Evolutionary conservation across 1,140 invertebrate genomes (phyloP), one percentile per base, ranked within the genome.

Genomic region (Microplitis mediator): DNA sequence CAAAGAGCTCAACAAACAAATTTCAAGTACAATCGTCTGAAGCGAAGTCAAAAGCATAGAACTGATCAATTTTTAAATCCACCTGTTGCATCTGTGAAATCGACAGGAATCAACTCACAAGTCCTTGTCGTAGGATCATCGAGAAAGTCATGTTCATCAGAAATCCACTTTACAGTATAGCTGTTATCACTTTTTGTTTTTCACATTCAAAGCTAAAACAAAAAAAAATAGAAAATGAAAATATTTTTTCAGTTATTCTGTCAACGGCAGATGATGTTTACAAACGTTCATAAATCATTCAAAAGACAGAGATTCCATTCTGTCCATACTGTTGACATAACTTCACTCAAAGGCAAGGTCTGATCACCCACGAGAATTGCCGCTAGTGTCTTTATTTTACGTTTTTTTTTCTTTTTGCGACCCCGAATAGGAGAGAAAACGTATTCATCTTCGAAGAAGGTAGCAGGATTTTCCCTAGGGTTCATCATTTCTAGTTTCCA

Each of bases 51-150:
- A 36, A 45, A 35, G 6, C 71, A 62, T 72, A 74, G 45, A 74
- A 45, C 74, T 75, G 79, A 80, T 81, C 69, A 82, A 82, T 81
- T 81, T 82, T 82, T 81, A 75, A 79, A 77, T 71, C 81, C 76
- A 82, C 78, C 79, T 81, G 80, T 81, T 81, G 78, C 79, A 74
- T 61, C 13, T 58, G 58, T 31, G 67, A 62, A 71, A 71, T 63
- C 66, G 66, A 65, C 50, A 70, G 70, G 62, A 66, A 72, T 71
- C 71, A 72, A 65, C 64, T 60, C 14, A 14, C 11, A 72, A 67
- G 64, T 66, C 62, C 70, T 45, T 72, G 39, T 52, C 51, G 50
- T 23, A 35, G 35, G 60, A 52, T 36, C 63, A 23, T 51, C 5
- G 51, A 52, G 6, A 51, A 45, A 51, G 14, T 45, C 62, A 50